Conservation (phyloP, 1,140 invertebrate genomes). For the Drosophila mayri region DNA sequence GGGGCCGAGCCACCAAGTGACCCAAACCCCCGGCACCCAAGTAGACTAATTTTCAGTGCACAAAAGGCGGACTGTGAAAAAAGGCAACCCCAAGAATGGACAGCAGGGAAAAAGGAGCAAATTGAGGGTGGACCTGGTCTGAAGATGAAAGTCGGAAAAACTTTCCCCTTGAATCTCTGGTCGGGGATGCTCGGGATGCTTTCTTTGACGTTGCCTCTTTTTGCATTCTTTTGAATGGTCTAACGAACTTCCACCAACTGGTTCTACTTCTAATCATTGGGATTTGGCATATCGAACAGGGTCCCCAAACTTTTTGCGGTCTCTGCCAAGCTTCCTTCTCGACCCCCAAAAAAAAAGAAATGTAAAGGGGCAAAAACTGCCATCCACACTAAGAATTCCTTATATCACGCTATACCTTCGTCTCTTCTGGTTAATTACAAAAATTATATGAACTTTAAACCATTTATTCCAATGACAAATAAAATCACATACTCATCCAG, state of each 20-base stretch:
- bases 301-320: conserved; percentile 72
- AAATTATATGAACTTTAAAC: too few species aligned
- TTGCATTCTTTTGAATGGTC: conserved; percentile 72
- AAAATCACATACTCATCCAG: neutral
- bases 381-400: neutral
- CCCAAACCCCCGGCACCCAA: conserved; percentile 3
- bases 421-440: neutral
- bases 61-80: conserved; percentile 56
- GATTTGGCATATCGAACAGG: conserved; percentile 73
- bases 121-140: conserved; percentile 30
- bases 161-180: conserved; percentile 37
- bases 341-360: neutral
- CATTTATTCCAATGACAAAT: neutral
- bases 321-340: conserved; percentile 43
- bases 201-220: conserved; percentile 62
- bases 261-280: conserved; percentile 66
- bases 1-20: conserved; percentile 9
- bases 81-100: conserved; percentile 53
- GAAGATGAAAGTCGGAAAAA: conserved; percentile 65
- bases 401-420: neutral
- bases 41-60: conserved; percentile 73
- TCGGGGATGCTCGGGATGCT: conserved; percentile 11
- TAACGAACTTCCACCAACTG: conserved; percentile 59
- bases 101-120: conserved; percentile 27
- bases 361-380: neutral